These are phyloP conservation scores for Cairina moschata DNA, from an alignment of 2,113 vertebrate genomes.

Conservation along the genomic window DNA sequence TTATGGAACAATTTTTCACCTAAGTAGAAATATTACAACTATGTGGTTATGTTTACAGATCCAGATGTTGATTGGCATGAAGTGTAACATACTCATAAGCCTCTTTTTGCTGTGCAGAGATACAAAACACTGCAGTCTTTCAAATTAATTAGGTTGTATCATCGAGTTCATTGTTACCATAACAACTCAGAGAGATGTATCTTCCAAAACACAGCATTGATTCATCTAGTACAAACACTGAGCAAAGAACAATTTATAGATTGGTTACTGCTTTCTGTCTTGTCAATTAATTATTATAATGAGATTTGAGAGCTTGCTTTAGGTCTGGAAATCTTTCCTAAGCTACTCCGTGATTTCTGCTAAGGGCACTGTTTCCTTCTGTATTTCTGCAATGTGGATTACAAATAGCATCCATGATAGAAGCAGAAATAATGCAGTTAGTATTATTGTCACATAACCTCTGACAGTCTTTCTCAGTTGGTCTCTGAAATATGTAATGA, in stretches of 20 bases:
- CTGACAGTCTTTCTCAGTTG: not conserved
- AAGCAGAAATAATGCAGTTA: not conserved
- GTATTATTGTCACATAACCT: not conserved
- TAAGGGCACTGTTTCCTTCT: not conserved
- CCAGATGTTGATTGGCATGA: not conserved
- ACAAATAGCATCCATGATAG: not conserved
- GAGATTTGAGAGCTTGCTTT: constrained; percentile 16
- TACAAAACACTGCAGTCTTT: constrained; percentile 21
- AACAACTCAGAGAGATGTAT: constrained; percentile 50
- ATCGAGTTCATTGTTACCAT: constrained; percentile 51
- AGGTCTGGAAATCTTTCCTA: not conserved
- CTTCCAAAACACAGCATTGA: constrained; percentile 29
- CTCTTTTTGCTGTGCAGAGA: not conserved
- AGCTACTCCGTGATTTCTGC: not conserved
- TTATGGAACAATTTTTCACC: constrained; percentile 16
- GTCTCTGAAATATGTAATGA: not conserved
- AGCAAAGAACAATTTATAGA: not conserved
- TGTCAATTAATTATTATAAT: constrained; percentile 21
- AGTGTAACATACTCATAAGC: constrained; percentile 2
- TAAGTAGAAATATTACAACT: not conserved
- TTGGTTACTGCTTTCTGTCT: not conserved
- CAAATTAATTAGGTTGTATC: constrained; percentile 45
- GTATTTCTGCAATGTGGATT: not conserved
- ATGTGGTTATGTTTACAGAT: constrained; percentile 9
- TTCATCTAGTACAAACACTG: constrained; percentile 7